These are phyloP conservation scores for Syrphus vitripennis DNA, from an alignment of 2,888 invertebrate species.

Conservation along the genomic window DNA sequence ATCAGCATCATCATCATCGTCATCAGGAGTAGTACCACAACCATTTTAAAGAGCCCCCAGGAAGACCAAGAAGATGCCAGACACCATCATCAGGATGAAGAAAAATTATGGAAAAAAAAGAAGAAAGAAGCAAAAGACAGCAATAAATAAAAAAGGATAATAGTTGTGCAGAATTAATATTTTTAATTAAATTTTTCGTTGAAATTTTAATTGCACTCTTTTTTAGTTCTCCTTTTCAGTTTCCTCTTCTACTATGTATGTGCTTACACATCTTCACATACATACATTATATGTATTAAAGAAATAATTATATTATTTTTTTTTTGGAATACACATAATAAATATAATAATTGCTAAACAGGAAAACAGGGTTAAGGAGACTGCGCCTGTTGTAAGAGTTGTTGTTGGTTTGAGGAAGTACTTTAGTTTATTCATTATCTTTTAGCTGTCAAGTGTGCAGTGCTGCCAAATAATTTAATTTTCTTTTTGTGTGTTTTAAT, in stretches of 20 bases:
- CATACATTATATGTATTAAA: not conserved
- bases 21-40: not conserved
- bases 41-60: not conserved
- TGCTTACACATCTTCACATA: not conserved
- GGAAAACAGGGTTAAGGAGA: conserved; percentile 29
- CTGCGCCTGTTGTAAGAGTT: not conserved
- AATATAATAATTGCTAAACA: conserved; percentile 47
- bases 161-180: conserved; percentile 68
- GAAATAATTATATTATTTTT: conserved; percentile 3
- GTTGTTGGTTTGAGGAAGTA: not conserved
- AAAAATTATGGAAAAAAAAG: conserved; percentile 15
- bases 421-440: not conserved
- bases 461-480: not conserved
- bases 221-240: conserved; percentile 61
- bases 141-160: conserved; percentile 60
- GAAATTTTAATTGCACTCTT: conserved; percentile 69
- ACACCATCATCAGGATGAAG: conserved; percentile 19
- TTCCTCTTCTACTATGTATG: conserved; percentile 5
- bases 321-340: conserved; percentile 3
- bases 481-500: not conserved
- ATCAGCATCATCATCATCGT: not conserved
- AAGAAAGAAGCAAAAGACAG: conserved; percentile 29
- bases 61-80: conserved; percentile 26
- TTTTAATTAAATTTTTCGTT: conserved; percentile 71
- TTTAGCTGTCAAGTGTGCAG: not conserved